A percentile compares a stretch with the other conserved stretches of the same genome.
These are phyloP conservation scores for Phacellophora camtschatica DNA, from an alignment of 30 jellyfish, hydroid and myxozoan species.

Conservation along the genomic window DNA sequence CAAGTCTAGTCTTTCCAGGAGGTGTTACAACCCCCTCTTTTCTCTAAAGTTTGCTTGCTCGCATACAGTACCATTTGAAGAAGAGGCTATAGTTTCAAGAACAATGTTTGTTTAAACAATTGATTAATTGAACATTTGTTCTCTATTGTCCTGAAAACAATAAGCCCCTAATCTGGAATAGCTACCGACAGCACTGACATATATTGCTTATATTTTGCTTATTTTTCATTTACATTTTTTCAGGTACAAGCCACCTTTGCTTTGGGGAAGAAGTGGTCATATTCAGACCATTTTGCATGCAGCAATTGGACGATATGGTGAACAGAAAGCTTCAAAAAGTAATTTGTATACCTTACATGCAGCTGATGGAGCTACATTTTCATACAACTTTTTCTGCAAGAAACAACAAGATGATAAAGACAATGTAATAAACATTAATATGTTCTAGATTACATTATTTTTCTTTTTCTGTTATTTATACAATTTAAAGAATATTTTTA, in stretches of 20 bases:
- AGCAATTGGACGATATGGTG: slow-evolving; percentile 80
- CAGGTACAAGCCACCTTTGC: slow-evolving; percentile 78
- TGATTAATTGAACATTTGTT: no score
- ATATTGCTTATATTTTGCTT: background rate
- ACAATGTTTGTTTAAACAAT: no score
- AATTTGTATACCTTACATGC: slow-evolving; percentile 45
- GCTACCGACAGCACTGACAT: background rate
- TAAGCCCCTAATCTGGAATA: no score
- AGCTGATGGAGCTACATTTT: slow-evolving; percentile 82
- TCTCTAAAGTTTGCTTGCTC: no score
- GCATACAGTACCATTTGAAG: no score
- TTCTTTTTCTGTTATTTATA: no score
- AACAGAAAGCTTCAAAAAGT: background rate
- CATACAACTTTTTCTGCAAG: slow-evolving; percentile 59
- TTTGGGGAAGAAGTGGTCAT: slow-evolving; percentile 97
- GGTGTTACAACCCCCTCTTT: no score
- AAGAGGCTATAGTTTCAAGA: background rate
- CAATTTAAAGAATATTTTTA: no score
- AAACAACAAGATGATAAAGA: background rate
- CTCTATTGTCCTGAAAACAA: no score
- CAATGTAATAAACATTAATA: no score
- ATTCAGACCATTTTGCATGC: slow-evolving; percentile 78
- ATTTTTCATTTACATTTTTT: background rate
- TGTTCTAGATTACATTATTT: no score
- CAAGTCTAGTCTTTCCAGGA: no score